phyloP scores from a whole-genome alignment of 2,113 vertebrate species.

The Gasterosteus aculeatus region DNA sequence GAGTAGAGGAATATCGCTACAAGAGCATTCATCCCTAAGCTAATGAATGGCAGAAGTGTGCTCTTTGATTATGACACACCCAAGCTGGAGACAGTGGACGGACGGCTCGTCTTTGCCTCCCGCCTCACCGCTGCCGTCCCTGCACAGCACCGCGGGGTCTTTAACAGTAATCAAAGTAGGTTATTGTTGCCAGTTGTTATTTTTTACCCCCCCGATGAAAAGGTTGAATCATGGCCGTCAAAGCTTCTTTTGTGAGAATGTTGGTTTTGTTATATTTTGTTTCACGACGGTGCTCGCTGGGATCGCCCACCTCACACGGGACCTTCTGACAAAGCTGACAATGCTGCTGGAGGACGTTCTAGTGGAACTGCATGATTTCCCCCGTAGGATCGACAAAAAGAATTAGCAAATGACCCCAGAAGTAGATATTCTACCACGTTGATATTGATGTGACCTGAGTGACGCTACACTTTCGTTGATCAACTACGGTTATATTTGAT shows the following conservation, averaged over 20 bases:
- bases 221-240: not conserved
- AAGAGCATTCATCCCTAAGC: not conserved
- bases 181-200: not conserved
- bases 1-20: not conserved
- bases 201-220: not conserved
- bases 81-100: not conserved
- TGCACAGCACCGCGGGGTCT: not conserved
- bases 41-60: not conserved
- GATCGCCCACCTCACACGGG: no score
- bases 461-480: slow-evolving; percentile 24
- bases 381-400: no score
- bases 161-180: not conserved
- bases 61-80: not conserved
- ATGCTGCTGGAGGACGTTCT: no score
- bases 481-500: slow-evolving; percentile 36
- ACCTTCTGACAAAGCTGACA: no score
- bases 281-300: not conserved
- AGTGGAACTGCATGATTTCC: no score
- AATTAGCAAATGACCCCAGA: no score
- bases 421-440: no score
- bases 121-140: not conserved
- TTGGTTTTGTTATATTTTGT: not conserved
- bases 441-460: no score
- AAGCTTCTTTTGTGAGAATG: not conserved
- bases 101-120: not conserved